Evolutionary conservation across 64 coral and sea anemone genomes (phyloP).

Genomic region (Montipora foliosa): DNA sequence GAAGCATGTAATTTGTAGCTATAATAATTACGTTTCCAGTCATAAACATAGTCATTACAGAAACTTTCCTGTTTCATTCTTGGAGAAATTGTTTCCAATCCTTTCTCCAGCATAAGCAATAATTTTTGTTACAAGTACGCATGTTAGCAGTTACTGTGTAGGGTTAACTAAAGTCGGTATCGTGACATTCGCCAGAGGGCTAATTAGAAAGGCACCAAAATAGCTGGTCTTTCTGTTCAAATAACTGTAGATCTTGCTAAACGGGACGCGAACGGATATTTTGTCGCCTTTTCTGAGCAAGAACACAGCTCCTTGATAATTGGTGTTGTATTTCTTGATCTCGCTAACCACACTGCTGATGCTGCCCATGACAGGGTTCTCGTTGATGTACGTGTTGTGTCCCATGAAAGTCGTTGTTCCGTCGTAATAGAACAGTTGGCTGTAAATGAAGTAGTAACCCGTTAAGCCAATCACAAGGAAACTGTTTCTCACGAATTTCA

Average conservation of each 20-base stretch:
- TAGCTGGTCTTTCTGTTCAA: constrained; percentile 43
- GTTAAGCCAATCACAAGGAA: neutral
- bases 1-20: too few species aligned
- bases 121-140: too few species aligned
- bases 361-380: constrained; percentile 70
- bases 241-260: constrained; percentile 12
- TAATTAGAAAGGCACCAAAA: constrained; percentile 68
- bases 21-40: too few species aligned
- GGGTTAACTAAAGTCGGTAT: too few species aligned
- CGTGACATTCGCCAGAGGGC: neutral
- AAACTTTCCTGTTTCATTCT: too few species aligned
- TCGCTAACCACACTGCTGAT: constrained; percentile 33
- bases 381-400: constrained; percentile 81
- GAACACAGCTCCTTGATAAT: constrained; percentile 86
- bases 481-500: too few species aligned
- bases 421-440: constrained; percentile 89
- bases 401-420: constrained; percentile 20
- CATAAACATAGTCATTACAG: too few species aligned
- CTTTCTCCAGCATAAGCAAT: too few species aligned
- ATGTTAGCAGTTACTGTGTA: too few species aligned
- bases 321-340: constrained; percentile 51
- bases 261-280: constrained; percentile 72
- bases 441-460: constrained; percentile 86
- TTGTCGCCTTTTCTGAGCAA: constrained; percentile 44
- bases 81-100: too few species aligned